Evolutionary conservation across 2,797 vertebrate genomes (phyloP).

Genomic region (Nasua narica): DNA sequence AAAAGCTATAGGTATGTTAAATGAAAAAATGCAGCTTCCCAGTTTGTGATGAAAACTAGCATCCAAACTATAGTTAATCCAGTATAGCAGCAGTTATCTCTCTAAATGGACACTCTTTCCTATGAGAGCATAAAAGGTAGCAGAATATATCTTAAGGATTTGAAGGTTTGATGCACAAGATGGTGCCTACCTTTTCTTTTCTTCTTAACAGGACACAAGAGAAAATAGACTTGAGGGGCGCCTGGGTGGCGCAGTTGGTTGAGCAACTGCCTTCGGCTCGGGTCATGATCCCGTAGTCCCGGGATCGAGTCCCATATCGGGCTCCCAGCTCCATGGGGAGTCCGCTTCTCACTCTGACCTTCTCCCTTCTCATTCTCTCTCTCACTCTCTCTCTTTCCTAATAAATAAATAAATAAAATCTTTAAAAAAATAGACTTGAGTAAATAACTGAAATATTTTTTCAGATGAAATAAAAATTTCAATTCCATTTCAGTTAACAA

Average conservation of each 20-base stretch:
- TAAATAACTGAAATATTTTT: not conserved
- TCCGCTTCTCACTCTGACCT: no score
- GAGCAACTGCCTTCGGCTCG: no score
- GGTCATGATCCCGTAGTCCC: no score
- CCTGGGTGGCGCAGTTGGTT: no score
- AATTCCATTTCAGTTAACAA: not conserved
- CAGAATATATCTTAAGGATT: slow-evolving; percentile 34
- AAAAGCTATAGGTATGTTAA: not conserved
- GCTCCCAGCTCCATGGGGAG: no score
- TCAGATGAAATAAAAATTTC: slow-evolving; percentile 17
- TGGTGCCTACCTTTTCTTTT: not conserved
- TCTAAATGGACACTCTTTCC: not conserved
- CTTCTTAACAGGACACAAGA: not conserved
- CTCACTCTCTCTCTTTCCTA: no score
- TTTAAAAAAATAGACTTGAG: slow-evolving; percentile 25
- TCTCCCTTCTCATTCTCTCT: no score
- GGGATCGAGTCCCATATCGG: no score
- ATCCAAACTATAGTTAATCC: not conserved
- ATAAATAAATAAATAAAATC: no score
- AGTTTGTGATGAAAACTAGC: not conserved
- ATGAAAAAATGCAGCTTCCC: slow-evolving; percentile 19
- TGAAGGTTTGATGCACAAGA: not conserved
- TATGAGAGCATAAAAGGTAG: not conserved
- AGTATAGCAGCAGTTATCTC: not conserved
- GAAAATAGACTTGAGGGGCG: slow-evolving; percentile 23